Base-by-base conservation (phyloP, 2,113 vertebrate species). In the Corythoichthys intestinalis region DNA sequence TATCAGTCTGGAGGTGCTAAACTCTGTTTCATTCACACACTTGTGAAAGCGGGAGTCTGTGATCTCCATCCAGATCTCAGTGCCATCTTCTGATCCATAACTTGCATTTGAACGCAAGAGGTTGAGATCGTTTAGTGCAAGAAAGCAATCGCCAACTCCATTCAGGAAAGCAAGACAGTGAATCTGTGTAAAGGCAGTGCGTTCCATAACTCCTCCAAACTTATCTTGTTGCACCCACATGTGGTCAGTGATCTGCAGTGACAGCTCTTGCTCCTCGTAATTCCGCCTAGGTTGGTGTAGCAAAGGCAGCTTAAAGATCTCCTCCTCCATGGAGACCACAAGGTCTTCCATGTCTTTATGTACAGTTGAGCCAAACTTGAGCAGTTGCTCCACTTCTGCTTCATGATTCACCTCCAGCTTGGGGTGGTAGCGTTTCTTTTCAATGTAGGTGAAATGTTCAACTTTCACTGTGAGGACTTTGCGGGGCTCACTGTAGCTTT, bases 381-480 rank as follows among this genome's bases (percentile, higher is more conserved):
- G 86, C 91, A 99, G 94, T 87, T 99, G 96, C 44, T 98, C 95
- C 0, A 86, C 60, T 62, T 98, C 96, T 0, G 93, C 85, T 61
- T 98, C 96, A 0, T 96, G 96, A 34, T 84, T 90, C 0, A 95
- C 91, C 84, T 98, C 96, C 0, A 76, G 84, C 86, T 96, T 96
- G 0, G 95, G 93, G 66, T 98, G 95, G 83, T 92, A 98, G 63
- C 93, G 94, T 72, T 94, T 95, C 80, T 93, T 95, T 69, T 99
- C 97, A 0, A 77, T 77, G 74, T 97, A 98, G 0, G 93, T 92
- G 75, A 96, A 94, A 0, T 93, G 93, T 64, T 99, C 96, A 0
- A 99, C 93, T 90, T 96, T 98, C 68, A 99, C 91, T 0, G 96
- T 94, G 74, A 95, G 94, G 73, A 99, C 96, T 82, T 96, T 97